Conservation (phyloP, 92 coral and sea anemone genomes). For the Zoanthus sansibaricus region DNA sequence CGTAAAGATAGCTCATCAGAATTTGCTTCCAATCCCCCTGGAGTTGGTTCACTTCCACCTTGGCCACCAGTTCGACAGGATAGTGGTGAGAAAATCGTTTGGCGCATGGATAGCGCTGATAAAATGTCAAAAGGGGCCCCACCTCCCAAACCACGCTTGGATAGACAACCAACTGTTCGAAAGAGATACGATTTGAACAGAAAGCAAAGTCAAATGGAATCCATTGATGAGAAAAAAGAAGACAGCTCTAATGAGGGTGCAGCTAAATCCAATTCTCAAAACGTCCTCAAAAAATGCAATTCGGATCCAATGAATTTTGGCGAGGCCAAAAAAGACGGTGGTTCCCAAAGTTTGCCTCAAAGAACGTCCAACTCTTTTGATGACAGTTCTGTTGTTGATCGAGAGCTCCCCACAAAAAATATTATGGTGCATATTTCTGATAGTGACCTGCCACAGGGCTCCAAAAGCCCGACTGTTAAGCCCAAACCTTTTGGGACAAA, state of each 20-base stretch:
- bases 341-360: slow-evolving; percentile 28
- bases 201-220: slow-evolving; percentile 44
- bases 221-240: slow-evolving; percentile 46
- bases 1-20: slow-evolving; percentile 53
- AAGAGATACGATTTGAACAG: slow-evolving; percentile 75
- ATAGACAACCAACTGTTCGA: slow-evolving; percentile 80
- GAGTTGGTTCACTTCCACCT: slow-evolving; percentile 52
- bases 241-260: slow-evolving; percentile 50
- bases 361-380: slow-evolving; percentile 65
- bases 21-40: slow-evolving; percentile 24
- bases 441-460: slow-evolving; percentile 73
- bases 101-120: not conserved
- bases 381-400: slow-evolving; percentile 43
- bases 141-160: slow-evolving; percentile 85
- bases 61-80: slow-evolving; percentile 72
- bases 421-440: slow-evolving; percentile 74
- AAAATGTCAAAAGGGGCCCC: slow-evolving; percentile 56
- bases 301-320: slow-evolving; percentile 79
- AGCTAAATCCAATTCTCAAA: slow-evolving; percentile 42
- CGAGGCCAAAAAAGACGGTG: slow-evolving; percentile 27
- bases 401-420: slow-evolving; percentile 43
- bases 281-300: slow-evolving; percentile 70
- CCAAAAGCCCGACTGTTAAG: slow-evolving; percentile 53
- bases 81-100: slow-evolving; percentile 66
- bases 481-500: slow-evolving; percentile 11